Conservation (phyloP, 2,113 vertebrate genomes). For the Balaenoptera acutorostrata region DNA sequence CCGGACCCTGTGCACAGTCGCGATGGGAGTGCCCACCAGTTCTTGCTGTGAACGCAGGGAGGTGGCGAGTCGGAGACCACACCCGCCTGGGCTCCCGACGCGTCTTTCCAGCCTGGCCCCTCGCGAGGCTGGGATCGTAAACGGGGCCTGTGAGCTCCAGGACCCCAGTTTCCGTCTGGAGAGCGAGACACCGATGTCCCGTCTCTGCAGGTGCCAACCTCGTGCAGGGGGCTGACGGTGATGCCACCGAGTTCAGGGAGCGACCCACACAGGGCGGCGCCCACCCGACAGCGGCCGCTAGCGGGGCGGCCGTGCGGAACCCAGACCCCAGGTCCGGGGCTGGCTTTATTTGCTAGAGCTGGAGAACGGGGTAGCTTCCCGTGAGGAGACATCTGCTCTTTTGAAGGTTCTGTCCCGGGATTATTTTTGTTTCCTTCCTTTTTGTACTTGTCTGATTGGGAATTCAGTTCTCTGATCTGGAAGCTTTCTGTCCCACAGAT, state of each 20-base stretch:
- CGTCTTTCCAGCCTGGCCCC: not conserved
- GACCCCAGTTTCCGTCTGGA: not conserved
- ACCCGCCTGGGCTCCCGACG: not conserved
- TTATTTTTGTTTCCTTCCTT: too few species aligned
- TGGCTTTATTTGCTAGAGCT: fast-evolving
- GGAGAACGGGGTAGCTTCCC: fast-evolving
- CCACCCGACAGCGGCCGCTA: fast-evolving
- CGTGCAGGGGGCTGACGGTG: not conserved
- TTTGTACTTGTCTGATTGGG: too few species aligned
- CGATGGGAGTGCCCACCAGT: fast-evolving
- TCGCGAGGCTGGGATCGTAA: fast-evolving
- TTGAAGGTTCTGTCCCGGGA: fast-evolving
- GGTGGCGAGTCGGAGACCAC: fast-evolving
- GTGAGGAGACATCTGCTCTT: fast-evolving
- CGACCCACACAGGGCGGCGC: fast-evolving
- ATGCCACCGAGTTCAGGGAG: too few species aligned
- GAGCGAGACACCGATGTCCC: fast-evolving
- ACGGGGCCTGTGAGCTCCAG: fast-evolving
- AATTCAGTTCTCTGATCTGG: not conserved
- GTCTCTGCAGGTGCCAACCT: not conserved
- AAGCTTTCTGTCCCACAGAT: not conserved
- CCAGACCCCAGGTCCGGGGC: not conserved
- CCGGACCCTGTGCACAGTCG: fast-evolving
- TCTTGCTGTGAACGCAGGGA: not conserved
- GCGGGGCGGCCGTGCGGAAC: fast-evolving